Base-by-base conservation (phyloP, 2,888 invertebrate species). In the Oscheius sp. region DNA sequence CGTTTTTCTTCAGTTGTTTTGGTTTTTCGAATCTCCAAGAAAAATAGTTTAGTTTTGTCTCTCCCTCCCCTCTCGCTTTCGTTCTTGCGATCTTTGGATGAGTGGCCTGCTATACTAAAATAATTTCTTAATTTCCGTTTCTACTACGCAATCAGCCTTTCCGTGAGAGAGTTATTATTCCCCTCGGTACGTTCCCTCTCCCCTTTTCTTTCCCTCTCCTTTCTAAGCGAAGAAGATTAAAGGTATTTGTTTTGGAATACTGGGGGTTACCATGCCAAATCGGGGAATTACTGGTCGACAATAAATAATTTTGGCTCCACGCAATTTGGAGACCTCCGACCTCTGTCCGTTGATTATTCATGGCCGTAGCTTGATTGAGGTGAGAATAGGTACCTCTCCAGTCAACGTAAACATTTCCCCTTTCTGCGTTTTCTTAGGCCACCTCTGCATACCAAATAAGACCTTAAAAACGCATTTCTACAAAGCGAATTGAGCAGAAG, bases 281-380 rank as follows among this genome's bases (percentile, higher is more conserved):
- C n/a, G n/a, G n/a, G n/a, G n/a, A 52, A 29, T 52, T 52, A 29
- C 50, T 52, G 23, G 50, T 31, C 50, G 23, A 1, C 42, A 42
- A 61, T 61, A 61, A 61, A 61, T 61, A 61, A 61, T 39, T 61
- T 45, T 45, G 50, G 50, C 50, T 52, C 50, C 12, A 27, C 50
- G 50, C 29, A n/a, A n/a, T n/a, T 29, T 29, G 17, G 17, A 48
- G 48, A 12, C n/a, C n/a, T 29, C 25, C 61, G 61, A 61, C 61
- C 61, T 61, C 61, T 42, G 55, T 39, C 61, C 61, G 45, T 61
- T 61, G 61, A 61, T 61, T 61, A 61, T 61, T 61, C 61, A 61
- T 61, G 61, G 61, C 31, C 45, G 61, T 45, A n/a, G 61, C 42
- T 42, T 61, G 61, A 61, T 61, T 61, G 61, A 42, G 61, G 29